Conservation (phyloP, 2,888 invertebrate genomes). For the Opisthograptis luteolata region DNA sequence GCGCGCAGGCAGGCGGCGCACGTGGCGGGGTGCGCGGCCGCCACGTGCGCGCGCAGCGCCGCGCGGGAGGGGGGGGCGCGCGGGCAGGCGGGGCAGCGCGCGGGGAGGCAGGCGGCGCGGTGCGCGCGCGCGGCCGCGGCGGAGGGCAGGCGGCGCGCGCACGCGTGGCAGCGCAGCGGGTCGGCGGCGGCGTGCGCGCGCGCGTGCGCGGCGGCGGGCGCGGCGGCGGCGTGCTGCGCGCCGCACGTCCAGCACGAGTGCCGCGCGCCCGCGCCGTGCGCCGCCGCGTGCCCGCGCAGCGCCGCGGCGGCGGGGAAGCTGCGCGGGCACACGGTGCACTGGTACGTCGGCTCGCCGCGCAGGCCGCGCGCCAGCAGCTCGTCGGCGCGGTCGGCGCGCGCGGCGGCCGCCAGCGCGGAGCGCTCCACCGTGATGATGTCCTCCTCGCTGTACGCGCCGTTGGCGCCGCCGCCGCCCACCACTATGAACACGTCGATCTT, state of each 20-base stretch:
- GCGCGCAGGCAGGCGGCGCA: slow-evolving; percentile 44
- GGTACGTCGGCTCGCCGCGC: slow-evolving; percentile 68
- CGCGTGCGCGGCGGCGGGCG: slow-evolving; percentile 52
- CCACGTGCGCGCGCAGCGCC: slow-evolving; percentile 30
- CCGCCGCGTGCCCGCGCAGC: slow-evolving; percentile 55
- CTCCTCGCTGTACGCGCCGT: slow-evolving; percentile 69
- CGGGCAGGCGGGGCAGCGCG: slow-evolving; percentile 26
- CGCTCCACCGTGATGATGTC: slow-evolving; percentile 78
- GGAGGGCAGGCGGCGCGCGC: slow-evolving; percentile 12
- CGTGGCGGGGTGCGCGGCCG: slow-evolving; percentile 31
- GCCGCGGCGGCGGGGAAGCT: slow-evolving; percentile 65
- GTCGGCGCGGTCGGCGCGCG: slow-evolving; percentile 63
- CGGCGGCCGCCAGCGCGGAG: slow-evolving; percentile 64
- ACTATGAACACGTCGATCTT: slow-evolving; percentile 79
- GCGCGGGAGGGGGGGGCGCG: slow-evolving; percentile 24
- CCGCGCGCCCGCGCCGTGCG: slow-evolving; percentile 55
- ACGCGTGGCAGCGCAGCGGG: slow-evolving; percentile 27
- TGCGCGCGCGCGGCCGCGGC: slow-evolving; percentile 52
- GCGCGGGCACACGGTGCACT: slow-evolving; percentile 72
- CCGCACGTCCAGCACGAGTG: slow-evolving; percentile 79
- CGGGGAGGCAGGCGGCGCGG: slow-evolving; percentile 40
- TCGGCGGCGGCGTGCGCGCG: slow-evolving; percentile 48
- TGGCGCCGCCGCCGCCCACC: slow-evolving; percentile 65
- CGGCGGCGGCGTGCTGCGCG: slow-evolving; percentile 56
- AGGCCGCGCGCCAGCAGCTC: slow-evolving; percentile 61